Base-by-base conservation (phyloP, 2,113 vertebrate species). In the Apaloderma vittatum region DNA sequence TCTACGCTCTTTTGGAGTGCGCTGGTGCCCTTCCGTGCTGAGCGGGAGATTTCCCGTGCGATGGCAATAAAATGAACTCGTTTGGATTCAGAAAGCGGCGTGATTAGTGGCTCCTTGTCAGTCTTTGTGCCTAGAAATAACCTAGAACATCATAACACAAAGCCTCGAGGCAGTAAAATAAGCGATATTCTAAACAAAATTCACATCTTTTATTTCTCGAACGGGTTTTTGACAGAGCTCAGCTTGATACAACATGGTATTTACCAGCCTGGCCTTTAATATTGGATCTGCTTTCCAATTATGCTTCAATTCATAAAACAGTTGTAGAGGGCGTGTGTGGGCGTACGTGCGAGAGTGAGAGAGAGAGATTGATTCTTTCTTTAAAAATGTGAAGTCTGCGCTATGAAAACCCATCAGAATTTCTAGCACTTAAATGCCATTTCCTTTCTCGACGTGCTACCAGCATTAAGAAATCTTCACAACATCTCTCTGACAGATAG, bases 221-320 rank as follows among this genome's bases (percentile, higher is more conserved):
- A 67, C 88, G 77, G 90, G 59, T 96, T 96, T 94, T 94, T 93
- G 78, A 86, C 90, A 78, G 46, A 81, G 79, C 91, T 88, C 89
- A 66, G 89, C 93, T 94, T 94, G 90, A 59, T 88, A 74, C 90
- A 93, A 72, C 71, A 7, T 90, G 87, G 62, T 83, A 55, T 95
- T 93, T 96, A 91, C 92, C 94, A 95, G 94, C 88, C 67, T 97
- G 96, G 92, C 93, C 93, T 96, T 96, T 96, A 92, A 71, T 95
- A 80, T 59, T 49, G 72, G 71, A 88, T 95, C 92, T 95, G 90
- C 92, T 92, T 95, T 86, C 93, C 95, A 94, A 88, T 96, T 96
- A 95, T 86, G 88, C 90, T 80, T 96, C 92, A 88, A 82, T 94
- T 94, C 93, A 63, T 96, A 48, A 88, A 93, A 86, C 96, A 95